These are phyloP conservation scores for Aleiodes sp. DNA, from an alignment of 1,140 invertebrate genomes.

Conservation along the genomic window DNA sequence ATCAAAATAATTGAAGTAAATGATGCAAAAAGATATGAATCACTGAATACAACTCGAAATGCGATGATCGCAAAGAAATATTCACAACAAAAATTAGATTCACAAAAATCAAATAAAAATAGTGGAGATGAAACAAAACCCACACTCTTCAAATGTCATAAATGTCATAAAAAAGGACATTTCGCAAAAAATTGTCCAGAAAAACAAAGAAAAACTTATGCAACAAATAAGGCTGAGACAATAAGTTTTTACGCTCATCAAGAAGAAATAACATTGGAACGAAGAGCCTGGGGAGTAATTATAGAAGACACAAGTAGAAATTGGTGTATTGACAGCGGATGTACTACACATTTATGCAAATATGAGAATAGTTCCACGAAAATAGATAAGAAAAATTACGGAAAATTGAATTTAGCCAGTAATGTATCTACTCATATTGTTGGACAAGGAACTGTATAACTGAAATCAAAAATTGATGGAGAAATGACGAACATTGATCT, in stretches of 20 bases:
- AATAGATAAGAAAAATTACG: neutral
- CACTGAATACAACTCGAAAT: no score
- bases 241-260: no score
- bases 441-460: constrained; percentile 19
- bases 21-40: constrained; percentile 39
- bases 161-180: neutral
- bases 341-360: constrained; percentile 14
- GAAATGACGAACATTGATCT: neutral
- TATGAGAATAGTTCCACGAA: neutral
- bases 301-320: neutral
- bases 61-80: no score
- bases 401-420: constrained; percentile 8
- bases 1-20: constrained; percentile 38
- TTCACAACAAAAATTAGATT: no score
- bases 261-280: no score
- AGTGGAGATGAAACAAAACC: neutral
- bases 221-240: neutral
- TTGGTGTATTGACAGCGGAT: constrained; percentile 27
- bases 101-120: no score
- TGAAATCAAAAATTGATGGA: constrained; percentile 5
- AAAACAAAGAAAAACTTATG: neutral
- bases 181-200: neutral
- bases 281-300: neutral
- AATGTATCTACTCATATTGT: constrained; percentile 6
- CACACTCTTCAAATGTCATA: neutral